Evolutionary conservation across 2,797 vertebrate genomes (phyloP), one percentile per base, ranked within the genome.

Genomic region (Ateles fusciceps): DNA sequence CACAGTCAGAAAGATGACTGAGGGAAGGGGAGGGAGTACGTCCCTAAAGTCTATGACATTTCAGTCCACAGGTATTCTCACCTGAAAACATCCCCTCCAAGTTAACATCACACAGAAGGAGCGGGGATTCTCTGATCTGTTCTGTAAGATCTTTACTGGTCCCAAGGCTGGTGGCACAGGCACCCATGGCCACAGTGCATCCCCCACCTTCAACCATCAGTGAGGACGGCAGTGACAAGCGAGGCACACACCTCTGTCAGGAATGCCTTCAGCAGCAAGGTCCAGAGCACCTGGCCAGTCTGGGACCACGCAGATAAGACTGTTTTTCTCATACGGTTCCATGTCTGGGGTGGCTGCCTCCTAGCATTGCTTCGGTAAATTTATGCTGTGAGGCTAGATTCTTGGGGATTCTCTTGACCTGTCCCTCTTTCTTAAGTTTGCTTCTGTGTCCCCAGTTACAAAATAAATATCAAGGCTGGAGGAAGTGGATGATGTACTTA

Each of bases 171-270:
- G 7, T n/a, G 61, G 15, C 7, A 68, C 33, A 68, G 30, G 30
- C 30, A 48, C 24, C 24, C 28, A 57, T 7, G 5, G 5, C 6
- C n/a, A 52, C 12, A 39, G n/a, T 5, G 7, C 2, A 6, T 12
- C 28, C 76, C 76, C 46, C 57, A 36, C 6, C 61, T 30, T 42
- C 30, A 36, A 28, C 22, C 30, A 44, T 46, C 1, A 4, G 39
- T 9, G 13, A 68, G 1, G 55, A 24, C 0, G 5, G 10, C 9
- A 14, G 39, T 5, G 80, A 36, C 13, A 8, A 85, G 55, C 4
- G 4, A 46, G 9, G 1, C 7, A 21, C 4, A 1, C 4, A 0
- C 24, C 5, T 55, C 36, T n/a, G 42, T 21, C 24, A 44, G 36
- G 30, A 86, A 55, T 0, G 14, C 36, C 14, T 28, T 71, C 36